Conservation (phyloP, 2,888 invertebrate species). For the Stenodera caucasica region DNA sequence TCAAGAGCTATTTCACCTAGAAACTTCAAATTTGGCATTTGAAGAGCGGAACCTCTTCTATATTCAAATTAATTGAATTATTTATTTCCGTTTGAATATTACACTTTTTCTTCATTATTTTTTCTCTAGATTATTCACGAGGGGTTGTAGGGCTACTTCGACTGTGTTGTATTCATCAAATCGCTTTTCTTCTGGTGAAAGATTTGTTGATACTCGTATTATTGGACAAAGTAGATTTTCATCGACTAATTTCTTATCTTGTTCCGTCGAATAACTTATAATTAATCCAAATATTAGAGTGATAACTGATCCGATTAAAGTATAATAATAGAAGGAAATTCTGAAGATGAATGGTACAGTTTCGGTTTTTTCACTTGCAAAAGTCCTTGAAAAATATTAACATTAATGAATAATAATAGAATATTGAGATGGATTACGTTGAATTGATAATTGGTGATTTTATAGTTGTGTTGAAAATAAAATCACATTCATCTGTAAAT, state of each 20-base stretch:
- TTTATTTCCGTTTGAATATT: too few species aligned
- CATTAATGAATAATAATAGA: neutral
- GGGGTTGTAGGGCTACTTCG: slow-evolving; percentile 12
- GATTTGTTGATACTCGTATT: slow-evolving; percentile 24
- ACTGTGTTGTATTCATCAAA: slow-evolving; percentile 15
- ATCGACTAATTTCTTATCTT: slow-evolving; percentile 32
- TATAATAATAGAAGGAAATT: slow-evolving; percentile 42
- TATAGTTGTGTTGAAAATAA: slow-evolving; percentile 13
- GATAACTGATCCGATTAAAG: slow-evolving; percentile 31
- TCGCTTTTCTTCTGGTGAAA: neutral
- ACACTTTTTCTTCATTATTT: neutral
- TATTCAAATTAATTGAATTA: too few species aligned
- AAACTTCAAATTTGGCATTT: too few species aligned
- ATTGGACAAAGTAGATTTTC: slow-evolving; percentile 38
- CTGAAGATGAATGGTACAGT: slow-evolving; percentile 29
- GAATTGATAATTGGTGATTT: neutral
- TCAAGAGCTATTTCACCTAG: too few species aligned
- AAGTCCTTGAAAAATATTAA: slow-evolving; percentile 3
- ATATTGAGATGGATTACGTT: neutral
- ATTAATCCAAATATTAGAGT: slow-evolving; percentile 34
- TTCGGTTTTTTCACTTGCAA: neutral
- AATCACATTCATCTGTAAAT: slow-evolving; percentile 36
- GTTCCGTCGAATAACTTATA: slow-evolving; percentile 36
- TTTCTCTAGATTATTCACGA: neutral
- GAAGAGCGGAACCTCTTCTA: too few species aligned